A percentile compares a stretch with the other conserved stretches of the same genome.
These are phyloP conservation scores for Lycopodina hypogea DNA, from an alignment of 37 sponge, comb jelly and placozoan genomes.

Conservation along the genomic window DNA sequence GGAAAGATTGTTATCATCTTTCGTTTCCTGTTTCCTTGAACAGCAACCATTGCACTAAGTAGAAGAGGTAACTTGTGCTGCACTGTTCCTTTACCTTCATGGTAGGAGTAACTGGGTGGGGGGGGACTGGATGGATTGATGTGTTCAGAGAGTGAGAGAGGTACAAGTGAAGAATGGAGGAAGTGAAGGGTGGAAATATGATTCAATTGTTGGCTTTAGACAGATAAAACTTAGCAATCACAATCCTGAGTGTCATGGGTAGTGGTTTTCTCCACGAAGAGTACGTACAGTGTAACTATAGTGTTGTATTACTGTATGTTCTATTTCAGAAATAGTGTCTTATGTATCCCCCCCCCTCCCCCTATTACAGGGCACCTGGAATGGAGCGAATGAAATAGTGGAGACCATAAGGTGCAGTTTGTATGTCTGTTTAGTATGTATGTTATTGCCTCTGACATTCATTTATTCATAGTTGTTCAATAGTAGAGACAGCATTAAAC, in stretches of 20 bases:
- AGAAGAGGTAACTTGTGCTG: neutral
- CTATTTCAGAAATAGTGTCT: too few relatives aligned
- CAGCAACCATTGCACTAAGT: neutral
- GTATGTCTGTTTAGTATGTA: too few relatives aligned
- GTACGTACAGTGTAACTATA: too few relatives aligned
- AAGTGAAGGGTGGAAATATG: neutral
- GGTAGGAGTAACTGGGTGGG: neutral
- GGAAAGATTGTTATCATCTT: neutral
- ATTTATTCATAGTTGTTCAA: too few relatives aligned
- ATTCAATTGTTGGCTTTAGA: neutral
- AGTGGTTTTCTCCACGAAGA: too few relatives aligned
- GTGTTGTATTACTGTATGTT: too few relatives aligned
- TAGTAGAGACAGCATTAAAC: too few relatives aligned
- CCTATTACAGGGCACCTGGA: slow-evolving; percentile 55
- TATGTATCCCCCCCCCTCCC: neutral
- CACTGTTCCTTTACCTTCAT: neutral
- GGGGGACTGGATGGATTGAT: too few relatives aligned
- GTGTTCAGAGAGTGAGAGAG: neutral
- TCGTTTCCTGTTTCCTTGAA: neutral
- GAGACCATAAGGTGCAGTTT: slow-evolving; percentile 77
- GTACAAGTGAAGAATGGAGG: too few relatives aligned
- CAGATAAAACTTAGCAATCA: neutral
- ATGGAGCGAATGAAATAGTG: slow-evolving; percentile 71
- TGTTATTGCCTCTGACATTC: neutral
- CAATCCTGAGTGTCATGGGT: too few relatives aligned